Evolutionary conservation across 2,113 vertebrate genomes (phyloP), one percentile per base, ranked within the genome.

Genomic region (Seriola quinqueradiata): DNA sequence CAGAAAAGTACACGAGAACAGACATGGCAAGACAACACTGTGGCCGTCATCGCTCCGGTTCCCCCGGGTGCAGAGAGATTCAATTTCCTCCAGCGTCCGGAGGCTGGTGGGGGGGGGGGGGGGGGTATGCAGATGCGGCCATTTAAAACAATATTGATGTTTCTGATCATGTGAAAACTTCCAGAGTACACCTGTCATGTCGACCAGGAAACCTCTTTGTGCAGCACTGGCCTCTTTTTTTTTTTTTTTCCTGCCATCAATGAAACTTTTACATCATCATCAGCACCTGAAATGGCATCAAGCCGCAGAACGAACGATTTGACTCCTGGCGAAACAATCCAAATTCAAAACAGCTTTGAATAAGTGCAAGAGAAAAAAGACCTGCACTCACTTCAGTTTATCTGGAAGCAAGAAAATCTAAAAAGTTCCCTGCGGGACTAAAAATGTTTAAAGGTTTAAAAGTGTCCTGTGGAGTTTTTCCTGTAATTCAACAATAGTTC

Each of bases 1-100:
- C 79, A 88, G 28, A 77, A 64, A 73, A 19, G 75, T 70, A 82
- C 52, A 85, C 28, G 21, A 60, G 69, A 78, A 65, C 54, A 85
- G 40, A 84, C 9, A 57, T 44, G 23, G 52, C 42, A 38, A 72
- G 34, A 48, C 61, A 77, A 80, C 68, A 73, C 23, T 68, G 66
- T 25, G 64, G 28, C 28, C 10, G 36, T 64, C 70, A n/a, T 11
- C 1, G 12, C 69, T 46, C 54, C 40, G 65, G 52, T 70, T 55
- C 71, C 54, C 55, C 23, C 8, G 40, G 50, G 44, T 40, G 34
- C 61, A 82, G 36, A 2, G 3, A 59, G 44, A 71, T 58, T 64
- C 25, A 55, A 12, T 59, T 59, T 67, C 28, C 32, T 48, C 17
- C 52, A 13, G 4, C 34, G 2, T 66, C 9, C 28, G 50, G 34